A percentile compares a stretch with the other conserved stretches of the same genome.
Evolutionary conservation across 1,140 invertebrate genomes (phyloP).

Genomic region (Mercenaria mercenaria): DNA sequence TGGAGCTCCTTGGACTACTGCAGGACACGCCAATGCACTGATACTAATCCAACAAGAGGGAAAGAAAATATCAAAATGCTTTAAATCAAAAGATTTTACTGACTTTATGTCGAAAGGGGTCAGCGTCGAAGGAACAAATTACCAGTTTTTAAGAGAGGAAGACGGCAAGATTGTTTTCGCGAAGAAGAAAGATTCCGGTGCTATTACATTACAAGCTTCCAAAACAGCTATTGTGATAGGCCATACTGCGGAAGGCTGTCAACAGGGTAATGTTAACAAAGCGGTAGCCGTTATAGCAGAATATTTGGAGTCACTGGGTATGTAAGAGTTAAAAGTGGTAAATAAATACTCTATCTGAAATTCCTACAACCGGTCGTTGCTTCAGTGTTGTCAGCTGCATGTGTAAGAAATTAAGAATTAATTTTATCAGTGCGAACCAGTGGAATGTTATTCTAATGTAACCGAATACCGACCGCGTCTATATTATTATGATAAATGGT

Average conservation of each 20-base stretch:
- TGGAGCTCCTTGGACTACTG: conserved; percentile 33
- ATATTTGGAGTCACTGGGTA: conserved; percentile 63
- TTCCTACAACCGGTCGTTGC: no score
- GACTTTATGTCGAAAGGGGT: conserved; percentile 31
- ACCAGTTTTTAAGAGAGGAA: conserved; percentile 66
- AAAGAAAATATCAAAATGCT: conserved; percentile 36
- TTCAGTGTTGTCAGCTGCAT: no score
- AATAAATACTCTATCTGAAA: no score
- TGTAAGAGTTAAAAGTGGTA: no score
- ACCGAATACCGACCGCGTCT: no score
- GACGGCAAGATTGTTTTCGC: conserved; percentile 54
- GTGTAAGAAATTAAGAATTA: no score
- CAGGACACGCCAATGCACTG: neutral
- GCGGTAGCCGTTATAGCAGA: conserved; percentile 57
- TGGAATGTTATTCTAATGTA: no score
- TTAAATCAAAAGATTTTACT: conserved; percentile 48
- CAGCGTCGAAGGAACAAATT: conserved; percentile 31
- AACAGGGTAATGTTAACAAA: conserved; percentile 67
- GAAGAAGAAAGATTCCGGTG: conserved; percentile 63
- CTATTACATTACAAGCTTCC: conserved; percentile 45
- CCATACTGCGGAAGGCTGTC: conserved; percentile 53
- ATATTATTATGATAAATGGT: no score
- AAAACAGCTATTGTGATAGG: conserved; percentile 61
- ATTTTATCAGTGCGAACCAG: no score
- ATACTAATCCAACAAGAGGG: conserved; percentile 12